A percentile compares a stretch with the other conserved stretches of the same genome.
Conservation (phyloP, 2,113 vertebrate genomes). For the Condylura cristata region DNA sequence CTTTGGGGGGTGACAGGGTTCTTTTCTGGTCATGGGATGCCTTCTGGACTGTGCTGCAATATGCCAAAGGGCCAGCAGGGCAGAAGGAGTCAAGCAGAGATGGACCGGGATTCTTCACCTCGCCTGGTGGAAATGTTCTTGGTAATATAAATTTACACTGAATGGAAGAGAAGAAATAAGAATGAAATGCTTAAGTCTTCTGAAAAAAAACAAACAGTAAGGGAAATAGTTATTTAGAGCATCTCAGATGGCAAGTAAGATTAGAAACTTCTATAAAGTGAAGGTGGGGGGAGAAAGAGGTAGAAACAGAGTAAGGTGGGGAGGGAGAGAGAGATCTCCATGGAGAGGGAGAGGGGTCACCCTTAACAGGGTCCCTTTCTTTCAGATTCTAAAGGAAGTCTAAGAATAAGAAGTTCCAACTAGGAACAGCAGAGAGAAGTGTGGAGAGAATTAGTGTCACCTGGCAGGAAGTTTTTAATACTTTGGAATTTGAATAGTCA, state of each 20-base stretch:
- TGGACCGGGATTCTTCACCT: too few relatives aligned
- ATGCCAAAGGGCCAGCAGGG: not conserved
- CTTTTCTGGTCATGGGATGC: not conserved
- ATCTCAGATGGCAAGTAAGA: not conserved
- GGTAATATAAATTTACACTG: rapidly evolving
- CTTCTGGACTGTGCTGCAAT: not conserved
- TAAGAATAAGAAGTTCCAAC: not conserved
- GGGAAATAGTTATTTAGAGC: not conserved
- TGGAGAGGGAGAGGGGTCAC: not conserved
- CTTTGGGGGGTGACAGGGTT: not conserved
- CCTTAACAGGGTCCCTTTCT: not conserved
- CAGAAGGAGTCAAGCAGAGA: not conserved
- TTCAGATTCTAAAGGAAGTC: not conserved
- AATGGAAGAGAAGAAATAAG: not conserved
- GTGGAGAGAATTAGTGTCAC: not conserved
- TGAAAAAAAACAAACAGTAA: not conserved
- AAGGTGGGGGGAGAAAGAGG: not conserved
- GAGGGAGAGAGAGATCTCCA: not conserved
- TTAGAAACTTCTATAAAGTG: not conserved
- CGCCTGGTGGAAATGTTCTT: not conserved
- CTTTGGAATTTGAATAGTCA: not conserved
- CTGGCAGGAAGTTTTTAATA: not conserved
- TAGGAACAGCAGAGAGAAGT: not conserved
- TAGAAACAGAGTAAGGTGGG: not conserved
- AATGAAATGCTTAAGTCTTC: not conserved